Percentiles rank a stretch among this genome's conserved stretches.
Conservation (phyloP, 2,888 invertebrate species). For the Synanthedon tipuliformis region DNA sequence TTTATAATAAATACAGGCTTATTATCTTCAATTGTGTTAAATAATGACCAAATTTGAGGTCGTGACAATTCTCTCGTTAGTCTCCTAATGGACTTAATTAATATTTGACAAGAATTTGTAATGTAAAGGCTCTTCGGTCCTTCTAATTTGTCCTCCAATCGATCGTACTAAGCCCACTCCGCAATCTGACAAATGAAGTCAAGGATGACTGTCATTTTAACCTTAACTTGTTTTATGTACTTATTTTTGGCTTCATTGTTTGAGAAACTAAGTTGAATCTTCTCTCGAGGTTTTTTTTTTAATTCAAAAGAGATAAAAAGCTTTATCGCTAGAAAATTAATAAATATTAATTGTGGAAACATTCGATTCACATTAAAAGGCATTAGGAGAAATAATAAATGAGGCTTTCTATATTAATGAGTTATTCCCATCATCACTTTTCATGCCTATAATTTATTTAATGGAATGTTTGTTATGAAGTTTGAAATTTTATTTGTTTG, state of each 20-base stretch:
- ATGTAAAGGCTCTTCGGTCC: conserved; percentile 3
- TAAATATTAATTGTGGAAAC: no score
- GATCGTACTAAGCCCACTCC: conserved; percentile 3
- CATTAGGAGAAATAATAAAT: background rate
- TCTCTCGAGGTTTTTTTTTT: no score
- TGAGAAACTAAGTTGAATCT: no score
- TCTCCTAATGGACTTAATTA: conserved; percentile 32
- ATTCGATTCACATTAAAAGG: background rate
- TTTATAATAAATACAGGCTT: no score
- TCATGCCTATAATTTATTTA: conserved; percentile 1
- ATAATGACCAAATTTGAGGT: no score
- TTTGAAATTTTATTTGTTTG: background rate
- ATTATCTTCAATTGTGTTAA: no score
- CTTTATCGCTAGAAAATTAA: no score
- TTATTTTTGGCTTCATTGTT: no score
- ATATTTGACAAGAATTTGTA: conserved; percentile 37
- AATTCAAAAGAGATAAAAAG: no score
- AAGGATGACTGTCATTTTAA: conserved; percentile 2
- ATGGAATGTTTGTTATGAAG: conserved; percentile 2
- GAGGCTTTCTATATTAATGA: background rate
- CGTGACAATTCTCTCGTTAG: no score
- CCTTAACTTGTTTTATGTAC: background rate
- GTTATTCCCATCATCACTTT: background rate
- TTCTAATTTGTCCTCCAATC: conserved; percentile 14
- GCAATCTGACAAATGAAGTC: conserved; percentile 3